Evolutionary conservation across 2,797 vertebrate genomes (phyloP), one percentile per base, ranked within the genome.

Genomic region (Propithecus deckenii): DNA sequence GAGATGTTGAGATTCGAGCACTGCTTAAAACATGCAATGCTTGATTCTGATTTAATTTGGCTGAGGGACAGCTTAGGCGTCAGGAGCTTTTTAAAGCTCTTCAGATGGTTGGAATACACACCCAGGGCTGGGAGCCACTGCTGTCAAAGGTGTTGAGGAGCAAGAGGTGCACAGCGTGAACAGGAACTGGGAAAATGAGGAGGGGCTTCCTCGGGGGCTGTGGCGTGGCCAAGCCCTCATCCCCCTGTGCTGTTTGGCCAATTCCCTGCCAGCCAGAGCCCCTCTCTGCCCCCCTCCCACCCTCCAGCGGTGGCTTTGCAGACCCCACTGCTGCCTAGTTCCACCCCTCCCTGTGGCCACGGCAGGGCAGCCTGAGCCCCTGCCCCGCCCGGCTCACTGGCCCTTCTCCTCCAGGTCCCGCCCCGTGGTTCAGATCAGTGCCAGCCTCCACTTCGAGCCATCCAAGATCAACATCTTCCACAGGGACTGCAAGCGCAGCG

Each of bases 381-480:
- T 43, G 15, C 7, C 71, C 48, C 32, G 6, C 50, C 0, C 46
- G 32, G 2, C 55, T 12, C 11, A 13, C 35, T 52, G 63, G 0
- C 0, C 0, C 4, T 12, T 81, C 13, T 69, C 4, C 95, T 11
- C 0, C 98, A 99, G 99, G 99, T 99, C 99, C 92, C 99, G 99
- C 95, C 99, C 99, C 0, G 99, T 99, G 30, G 97, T 99, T 55
- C 99, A 97, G 96, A 99, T 99, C 97, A 99, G 99, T 0, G 98
- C 99, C 98, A 99, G 97, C 61, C 98, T 99, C 94, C 98, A 97
- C 97, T 99, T 99, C 2, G 99, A 99, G 97, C 99, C 99, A 4
- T 93, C 98, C 97, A 99, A 99, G 97, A 98, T 99, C 98, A 99
- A 99, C 98, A 99, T 99, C 98, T 99, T 99, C 98, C 99, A 99